Evolutionary conservation across 2,888 invertebrate genomes (phyloP), one percentile per base, ranked within the genome.

Genomic region (Drosophila sordidula): DNA sequence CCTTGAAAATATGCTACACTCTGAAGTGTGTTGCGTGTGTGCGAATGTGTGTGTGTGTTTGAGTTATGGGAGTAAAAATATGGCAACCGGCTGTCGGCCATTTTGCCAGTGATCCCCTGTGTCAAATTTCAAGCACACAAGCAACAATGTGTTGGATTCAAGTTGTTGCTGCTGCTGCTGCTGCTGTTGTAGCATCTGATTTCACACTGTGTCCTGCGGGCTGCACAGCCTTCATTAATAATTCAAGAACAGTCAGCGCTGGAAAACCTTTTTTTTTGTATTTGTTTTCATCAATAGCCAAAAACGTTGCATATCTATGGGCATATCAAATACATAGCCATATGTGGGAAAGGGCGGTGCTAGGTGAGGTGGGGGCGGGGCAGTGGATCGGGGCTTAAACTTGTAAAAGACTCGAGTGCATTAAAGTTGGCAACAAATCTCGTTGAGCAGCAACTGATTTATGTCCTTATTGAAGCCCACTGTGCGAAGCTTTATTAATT

Each of bases 211-310:
- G 18, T 41, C 39, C 25, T 42, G 25, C 41, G 12, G 57, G 61
- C 44, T 34, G 51, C 44, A 44, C 42, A 44, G 75, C 50, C 67
- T 89, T 86, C 82, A 89, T 86, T 89, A 86, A 86, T 89, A 86
- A 89, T 86, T 86, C 85, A 89, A 75, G 79, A 70, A 63, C 62
- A 79, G 70, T 57, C 71, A 57, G 50, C 55, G 54, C 50, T 45
- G 57, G 49, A 66, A 69, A 79, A 64, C 79, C 70, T 79, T 84
- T 78, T 70, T n/a, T n/a, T 68, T 58, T 18, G 4, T 50, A 18
- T 34, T 59, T 32, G 6, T 18, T 26, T 45, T 9, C 70, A 78
- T 78, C 76, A 72, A 78, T 80, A 58, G 58, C 50, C 50, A n/a
- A 44, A 69, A 69, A 26, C 62, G 49, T 39, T 54, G 44, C 57